phyloP scores from a whole-genome alignment of 2,113 vertebrate species.

The Rafetus swinhoei region DNA sequence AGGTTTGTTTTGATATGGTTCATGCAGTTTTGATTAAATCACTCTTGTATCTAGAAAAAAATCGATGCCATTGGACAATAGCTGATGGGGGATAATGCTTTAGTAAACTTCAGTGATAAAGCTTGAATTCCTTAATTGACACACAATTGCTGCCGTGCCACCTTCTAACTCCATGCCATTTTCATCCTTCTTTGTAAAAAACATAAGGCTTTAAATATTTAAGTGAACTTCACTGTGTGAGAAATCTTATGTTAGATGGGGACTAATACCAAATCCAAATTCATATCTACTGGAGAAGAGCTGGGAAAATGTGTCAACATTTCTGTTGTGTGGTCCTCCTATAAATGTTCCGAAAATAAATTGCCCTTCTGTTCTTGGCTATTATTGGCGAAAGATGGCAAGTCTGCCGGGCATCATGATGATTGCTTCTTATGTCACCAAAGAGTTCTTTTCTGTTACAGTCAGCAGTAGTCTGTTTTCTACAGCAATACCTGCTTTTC shows the following conservation, averaged over 20 bases:
- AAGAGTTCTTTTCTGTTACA: background rate
- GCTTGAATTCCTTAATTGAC: background rate
- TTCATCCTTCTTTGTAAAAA: background rate
- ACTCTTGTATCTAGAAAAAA: background rate
- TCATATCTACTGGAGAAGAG: background rate
- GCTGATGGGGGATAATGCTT: background rate
- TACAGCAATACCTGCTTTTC: background rate
- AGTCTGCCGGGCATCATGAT: fast-evolving
- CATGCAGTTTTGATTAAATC: background rate
- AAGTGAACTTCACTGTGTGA: background rate
- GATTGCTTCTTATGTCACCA: background rate
- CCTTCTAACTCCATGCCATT: background rate
- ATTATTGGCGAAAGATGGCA: background rate
- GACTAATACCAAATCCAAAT: background rate
- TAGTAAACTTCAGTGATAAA: background rate
- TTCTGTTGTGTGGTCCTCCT: no score
- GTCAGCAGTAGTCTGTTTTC: background rate
- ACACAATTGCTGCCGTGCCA: background rate
- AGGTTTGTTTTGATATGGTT: background rate
- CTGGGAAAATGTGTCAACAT: background rate
- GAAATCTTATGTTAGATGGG: background rate
- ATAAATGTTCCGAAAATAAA: background rate
- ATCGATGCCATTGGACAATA: background rate
- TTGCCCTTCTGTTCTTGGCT: background rate
- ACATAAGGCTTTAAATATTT: background rate